phyloP scores from a whole-genome alignment of 2,797 vertebrate genomes.

The Hemibagrus guttatus region DNA sequence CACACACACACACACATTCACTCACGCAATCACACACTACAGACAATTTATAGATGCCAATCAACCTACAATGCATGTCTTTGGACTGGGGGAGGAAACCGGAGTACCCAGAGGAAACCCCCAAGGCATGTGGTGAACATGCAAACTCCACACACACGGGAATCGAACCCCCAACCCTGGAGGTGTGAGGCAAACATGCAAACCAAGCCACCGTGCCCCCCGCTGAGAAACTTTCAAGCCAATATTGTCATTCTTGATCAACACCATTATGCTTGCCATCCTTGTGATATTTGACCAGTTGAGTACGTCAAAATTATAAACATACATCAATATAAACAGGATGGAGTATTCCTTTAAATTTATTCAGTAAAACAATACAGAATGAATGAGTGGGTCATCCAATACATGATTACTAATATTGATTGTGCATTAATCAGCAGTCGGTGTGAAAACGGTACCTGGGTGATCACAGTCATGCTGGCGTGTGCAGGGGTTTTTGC shows the following conservation, averaged over 20 bases:
- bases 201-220: too few species aligned
- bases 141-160: too few species aligned
- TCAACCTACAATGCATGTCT: too few species aligned
- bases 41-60: too few species aligned
- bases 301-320: neutral
- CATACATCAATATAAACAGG: neutral
- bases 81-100: too few species aligned
- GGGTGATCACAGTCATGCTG: conserved; percentile 94
- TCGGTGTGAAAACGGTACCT: conserved; percentile 70
- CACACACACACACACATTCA: too few species aligned
- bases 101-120: too few species aligned
- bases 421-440: neutral
- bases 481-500: conserved; percentile 88
- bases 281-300: neutral
- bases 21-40: too few species aligned
- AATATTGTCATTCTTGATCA: neutral
- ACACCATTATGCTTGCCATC: neutral
- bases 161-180: too few species aligned
- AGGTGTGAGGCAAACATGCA: too few species aligned
- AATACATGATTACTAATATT: neutral
- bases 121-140: too few species aligned
- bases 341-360: neutral
- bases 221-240: neutral
- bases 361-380: neutral
- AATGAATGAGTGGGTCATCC: neutral